A percentile compares a stretch with the other conserved stretches of the same genome.
Conservation (phyloP, 2,888 invertebrate genomes). For the Stictocephala bisonia region DNA sequence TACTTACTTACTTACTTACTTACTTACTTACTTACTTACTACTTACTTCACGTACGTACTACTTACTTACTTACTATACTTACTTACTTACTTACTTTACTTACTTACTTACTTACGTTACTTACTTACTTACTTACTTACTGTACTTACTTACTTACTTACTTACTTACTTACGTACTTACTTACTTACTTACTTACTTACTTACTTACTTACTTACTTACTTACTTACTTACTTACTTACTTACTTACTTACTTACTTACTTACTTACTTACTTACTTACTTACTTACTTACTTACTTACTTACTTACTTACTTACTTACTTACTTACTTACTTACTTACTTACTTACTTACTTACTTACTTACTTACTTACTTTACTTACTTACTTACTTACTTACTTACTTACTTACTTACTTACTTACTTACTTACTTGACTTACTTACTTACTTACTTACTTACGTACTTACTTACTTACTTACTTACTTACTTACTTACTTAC, state of each 20-base stretch:
- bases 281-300: conserved; percentile 3
- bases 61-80: no score
- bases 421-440: not conserved
- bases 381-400: conserved; percentile 18
- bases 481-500: not conserved
- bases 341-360: conserved; percentile 6
- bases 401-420: conserved; percentile 5
- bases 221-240: not conserved
- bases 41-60: not conserved
- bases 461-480: not conserved
- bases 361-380: no score
- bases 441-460: not conserved
- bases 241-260: not conserved
- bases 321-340: conserved; percentile 8
- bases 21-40: not conserved
- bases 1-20: not conserved
- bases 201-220: not conserved
- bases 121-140: not conserved
- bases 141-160: no score
- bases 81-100: not conserved
- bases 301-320: conserved; percentile 3
- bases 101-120: no score
- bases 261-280: not conserved
- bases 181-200: not conserved
- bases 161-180: not conserved